These are phyloP conservation scores for Perccottus glenii DNA, from an alignment of 2,113 vertebrate species.

Conservation along the genomic window DNA sequence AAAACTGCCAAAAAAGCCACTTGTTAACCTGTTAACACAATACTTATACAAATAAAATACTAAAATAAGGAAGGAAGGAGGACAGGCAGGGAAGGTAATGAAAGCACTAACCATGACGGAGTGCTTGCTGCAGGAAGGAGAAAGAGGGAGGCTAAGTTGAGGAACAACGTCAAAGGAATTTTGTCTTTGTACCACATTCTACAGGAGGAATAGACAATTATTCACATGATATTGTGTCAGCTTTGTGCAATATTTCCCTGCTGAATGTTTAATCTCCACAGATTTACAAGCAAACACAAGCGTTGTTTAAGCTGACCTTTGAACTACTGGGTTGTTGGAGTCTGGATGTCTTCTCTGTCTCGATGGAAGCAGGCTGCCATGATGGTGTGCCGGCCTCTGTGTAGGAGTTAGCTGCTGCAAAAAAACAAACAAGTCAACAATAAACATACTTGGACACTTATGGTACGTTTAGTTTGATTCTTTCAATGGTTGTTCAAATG, in stretches of 20 bases:
- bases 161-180: conserved; percentile 78
- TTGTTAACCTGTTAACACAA: not conserved
- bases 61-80: conserved; percentile 40
- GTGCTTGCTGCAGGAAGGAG: conserved; percentile 81
- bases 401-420: conserved; percentile 79
- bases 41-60: conserved; percentile 28
- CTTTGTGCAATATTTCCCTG: conserved; percentile 13
- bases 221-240: conserved; percentile 7
- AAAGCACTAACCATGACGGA: conserved; percentile 80
- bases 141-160: conserved; percentile 77
- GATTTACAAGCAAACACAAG: conserved; percentile 17
- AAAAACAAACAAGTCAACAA: conserved; percentile 23
- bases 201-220: conserved; percentile 42
- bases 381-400: conserved; percentile 85
- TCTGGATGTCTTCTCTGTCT: conserved; percentile 78
- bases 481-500: no score
- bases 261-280: conserved; percentile 11
- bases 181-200: conserved; percentile 82
- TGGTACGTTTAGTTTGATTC: no score
- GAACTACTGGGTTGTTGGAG: conserved; percentile 68
- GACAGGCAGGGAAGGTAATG: conserved; percentile 46
- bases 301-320: conserved; percentile 78
- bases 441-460: conserved; percentile 12
- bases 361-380: conserved; percentile 67
- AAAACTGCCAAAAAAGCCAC: no score